phyloP scores from a whole-genome alignment of 2,888 invertebrate species.

The Nowickia ferox region DNA sequence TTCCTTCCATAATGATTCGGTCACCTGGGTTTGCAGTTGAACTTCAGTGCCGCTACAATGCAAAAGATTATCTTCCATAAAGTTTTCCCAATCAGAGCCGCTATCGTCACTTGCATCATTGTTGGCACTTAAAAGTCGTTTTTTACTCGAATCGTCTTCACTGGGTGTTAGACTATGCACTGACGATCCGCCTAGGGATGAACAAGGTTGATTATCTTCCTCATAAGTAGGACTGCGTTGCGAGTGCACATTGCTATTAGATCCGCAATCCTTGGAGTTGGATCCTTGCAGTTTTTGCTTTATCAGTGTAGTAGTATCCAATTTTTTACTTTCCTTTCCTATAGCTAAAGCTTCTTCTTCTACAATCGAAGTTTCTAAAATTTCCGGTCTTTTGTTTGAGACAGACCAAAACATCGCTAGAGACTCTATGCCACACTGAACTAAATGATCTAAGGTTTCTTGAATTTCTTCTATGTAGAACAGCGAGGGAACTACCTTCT shows the following conservation, averaged over 20 bases:
- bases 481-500: slow-evolving; percentile 77
- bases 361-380: slow-evolving; percentile 74
- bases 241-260: slow-evolving; percentile 73
- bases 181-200: slow-evolving; percentile 80
- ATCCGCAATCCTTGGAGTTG: slow-evolving; percentile 40
- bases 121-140: slow-evolving; percentile 74
- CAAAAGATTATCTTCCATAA: slow-evolving; percentile 78
- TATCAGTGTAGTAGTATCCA: slow-evolving; percentile 74
- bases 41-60: slow-evolving; percentile 75
- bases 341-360: slow-evolving; percentile 63
- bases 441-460: slow-evolving; percentile 90
- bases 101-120: slow-evolving; percentile 81
- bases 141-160: slow-evolving; percentile 79
- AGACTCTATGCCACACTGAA: slow-evolving; percentile 89
- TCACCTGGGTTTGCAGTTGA: slow-evolving; percentile 85
- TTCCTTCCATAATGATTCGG: slow-evolving; percentile 89
- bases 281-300: slow-evolving; percentile 74
- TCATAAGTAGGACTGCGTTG: slow-evolving; percentile 84
- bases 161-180: slow-evolving; percentile 80
- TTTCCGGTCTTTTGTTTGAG: slow-evolving; percentile 86
- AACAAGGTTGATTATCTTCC: slow-evolving; percentile 78
- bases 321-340: slow-evolving; percentile 73
- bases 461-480: slow-evolving; percentile 96
- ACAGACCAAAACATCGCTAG: slow-evolving; percentile 87
- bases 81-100: slow-evolving; percentile 88